phyloP scores from a whole-genome alignment of 2,113 vertebrate genomes.

The Noturus placidus region DNA sequence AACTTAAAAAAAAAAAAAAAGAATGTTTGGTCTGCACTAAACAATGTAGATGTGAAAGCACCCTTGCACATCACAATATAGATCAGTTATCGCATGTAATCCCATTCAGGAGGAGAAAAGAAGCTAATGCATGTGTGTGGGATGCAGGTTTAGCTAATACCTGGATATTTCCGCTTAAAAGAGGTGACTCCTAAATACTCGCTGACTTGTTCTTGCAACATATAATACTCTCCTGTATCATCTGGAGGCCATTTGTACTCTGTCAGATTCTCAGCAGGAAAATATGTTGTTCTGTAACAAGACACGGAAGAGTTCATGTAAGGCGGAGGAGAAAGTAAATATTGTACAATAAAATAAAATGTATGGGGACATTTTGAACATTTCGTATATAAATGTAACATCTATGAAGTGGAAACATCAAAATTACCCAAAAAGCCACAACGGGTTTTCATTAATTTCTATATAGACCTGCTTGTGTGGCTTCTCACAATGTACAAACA shows the following conservation, averaged over 20 bases:
- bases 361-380: background rate
- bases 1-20: background rate
- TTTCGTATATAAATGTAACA: too few species aligned
- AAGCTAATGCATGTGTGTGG: background rate
- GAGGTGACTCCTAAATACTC: constrained; percentile 98
- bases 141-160: constrained; percentile 67
- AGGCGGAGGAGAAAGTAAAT: background rate
- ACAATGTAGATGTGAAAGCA: background rate
- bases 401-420: background rate
- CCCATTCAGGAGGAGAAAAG: background rate
- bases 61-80: background rate
- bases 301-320: background rate
- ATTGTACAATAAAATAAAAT: background rate
- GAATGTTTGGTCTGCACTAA: background rate
- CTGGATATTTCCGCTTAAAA: constrained; percentile 98
- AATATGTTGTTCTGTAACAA: constrained; percentile 84
- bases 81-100: background rate
- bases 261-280: constrained; percentile 94
- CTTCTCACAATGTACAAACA: background rate
- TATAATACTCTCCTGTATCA: constrained; percentile 95
- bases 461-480: background rate
- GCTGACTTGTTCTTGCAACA: constrained; percentile 98
- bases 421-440: background rate
- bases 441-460: background rate
- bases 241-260: constrained; percentile 98